Evolutionary conservation across 2,113 vertebrate genomes (phyloP).

Genomic region (Embiotoca jacksoni): DNA sequence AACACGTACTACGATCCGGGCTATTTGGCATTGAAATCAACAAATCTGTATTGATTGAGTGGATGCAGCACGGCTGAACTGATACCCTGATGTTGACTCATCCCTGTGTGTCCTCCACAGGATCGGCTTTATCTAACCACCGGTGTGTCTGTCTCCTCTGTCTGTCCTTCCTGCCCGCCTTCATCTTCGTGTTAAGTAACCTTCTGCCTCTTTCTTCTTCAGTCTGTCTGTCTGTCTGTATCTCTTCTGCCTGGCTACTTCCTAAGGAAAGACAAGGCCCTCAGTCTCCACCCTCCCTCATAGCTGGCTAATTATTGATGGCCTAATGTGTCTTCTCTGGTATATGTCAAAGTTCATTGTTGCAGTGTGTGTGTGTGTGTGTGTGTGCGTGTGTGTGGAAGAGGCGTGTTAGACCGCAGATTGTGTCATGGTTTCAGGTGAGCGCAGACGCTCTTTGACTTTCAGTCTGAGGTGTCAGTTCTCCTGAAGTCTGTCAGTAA

Average conservation of each 20-base stretch:
- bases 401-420: slow-evolving; percentile 32
- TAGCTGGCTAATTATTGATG: slow-evolving; percentile 76
- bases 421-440: slow-evolving; percentile 49
- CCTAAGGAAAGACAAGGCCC: slow-evolving; percentile 20
- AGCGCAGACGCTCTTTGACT: slow-evolving; percentile 23
- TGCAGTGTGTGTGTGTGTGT: slow-evolving; percentile 20
- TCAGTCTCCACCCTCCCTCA: slow-evolving; percentile 31
- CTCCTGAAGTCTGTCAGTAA: slow-evolving; percentile 28
- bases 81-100: slow-evolving; percentile 41
- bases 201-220: not conserved
- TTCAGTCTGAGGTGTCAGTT: slow-evolving; percentile 36
- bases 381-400: slow-evolving; percentile 10
- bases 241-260: not conserved
- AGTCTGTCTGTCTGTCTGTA: not conserved
- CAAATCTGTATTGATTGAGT: slow-evolving; percentile 42
- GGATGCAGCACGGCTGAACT: slow-evolving; percentile 14
- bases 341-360: slow-evolving; percentile 67
- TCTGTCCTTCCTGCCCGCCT: slow-evolving; percentile 9
- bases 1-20: not conserved
- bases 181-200: slow-evolving; percentile 11
- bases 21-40: slow-evolving; percentile 19
- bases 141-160: slow-evolving; percentile 22
- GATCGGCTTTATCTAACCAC: slow-evolving; percentile 36
- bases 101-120: slow-evolving; percentile 20
- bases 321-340: slow-evolving; percentile 25